Evolutionary conservation across 2,888 invertebrate genomes (phyloP).

Genomic region (Synanthedon andrenaeformis): DNA sequence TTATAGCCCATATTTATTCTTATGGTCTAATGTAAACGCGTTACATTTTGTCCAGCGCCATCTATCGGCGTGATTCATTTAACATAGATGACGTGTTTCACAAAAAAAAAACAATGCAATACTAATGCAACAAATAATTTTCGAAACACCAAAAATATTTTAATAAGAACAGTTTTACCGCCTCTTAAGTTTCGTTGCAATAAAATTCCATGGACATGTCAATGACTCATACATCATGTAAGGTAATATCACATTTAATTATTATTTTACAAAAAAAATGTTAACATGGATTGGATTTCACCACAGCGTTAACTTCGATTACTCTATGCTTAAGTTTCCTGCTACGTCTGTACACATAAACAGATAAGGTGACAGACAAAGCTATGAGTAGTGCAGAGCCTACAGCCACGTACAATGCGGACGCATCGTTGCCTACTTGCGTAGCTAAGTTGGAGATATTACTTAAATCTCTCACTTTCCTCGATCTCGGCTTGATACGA

Average conservation of each 20-base stretch:
- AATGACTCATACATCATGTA: neutral
- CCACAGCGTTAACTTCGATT: constrained; percentile 5
- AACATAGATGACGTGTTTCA: too few species aligned
- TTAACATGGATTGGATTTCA: constrained; percentile 18
- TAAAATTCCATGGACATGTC: neutral
- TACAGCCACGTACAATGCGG: constrained; percentile 30
- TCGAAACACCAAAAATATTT: neutral
- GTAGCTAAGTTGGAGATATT: constrained; percentile 13
- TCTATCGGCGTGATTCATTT: too few species aligned
- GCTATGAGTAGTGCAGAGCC: constrained; percentile 32
- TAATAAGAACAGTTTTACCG: neutral
- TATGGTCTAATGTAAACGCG: too few species aligned
- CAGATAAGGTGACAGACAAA: constrained; percentile 28
- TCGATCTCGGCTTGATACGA: constrained; percentile 42
- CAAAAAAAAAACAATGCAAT: too few species aligned
- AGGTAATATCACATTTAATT: neutral
- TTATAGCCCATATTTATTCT: too few species aligned
- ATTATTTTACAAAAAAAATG: constrained; percentile 1
- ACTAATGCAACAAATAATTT: too few species aligned
- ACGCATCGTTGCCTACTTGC: constrained; percentile 19
- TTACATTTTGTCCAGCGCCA: too few species aligned
- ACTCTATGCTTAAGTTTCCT: constrained; percentile 19
- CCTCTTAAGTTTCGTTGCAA: too few species aligned
- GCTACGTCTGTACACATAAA: constrained; percentile 28
- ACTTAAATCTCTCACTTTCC: constrained; percentile 42